A percentile compares a stretch with the other conserved stretches of the same genome.
Conservation (phyloP, 2,113 vertebrate genomes). For the Eudyptes chrysolophus region DNA sequence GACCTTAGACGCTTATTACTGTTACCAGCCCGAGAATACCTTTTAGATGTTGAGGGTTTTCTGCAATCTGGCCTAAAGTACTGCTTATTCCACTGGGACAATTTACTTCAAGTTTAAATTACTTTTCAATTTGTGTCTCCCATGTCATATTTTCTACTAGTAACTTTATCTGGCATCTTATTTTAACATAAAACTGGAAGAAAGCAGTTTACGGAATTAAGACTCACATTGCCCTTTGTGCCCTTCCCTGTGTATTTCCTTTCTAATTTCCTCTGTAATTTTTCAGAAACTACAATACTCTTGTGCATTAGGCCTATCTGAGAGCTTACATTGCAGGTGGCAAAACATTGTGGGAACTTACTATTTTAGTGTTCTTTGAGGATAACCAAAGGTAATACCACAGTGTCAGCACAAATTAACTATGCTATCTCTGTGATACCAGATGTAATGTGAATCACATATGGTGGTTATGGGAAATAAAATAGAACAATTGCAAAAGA, state of each 20-base stretch:
- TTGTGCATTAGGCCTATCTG: neutral
- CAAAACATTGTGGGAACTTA: neutral
- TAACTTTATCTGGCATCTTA: slow-evolving; percentile 38
- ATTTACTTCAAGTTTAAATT: slow-evolving; percentile 43
- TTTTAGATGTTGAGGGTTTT: neutral
- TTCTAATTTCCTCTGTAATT: neutral
- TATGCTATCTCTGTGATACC: neutral
- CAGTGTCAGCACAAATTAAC: neutral
- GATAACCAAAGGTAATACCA: neutral
- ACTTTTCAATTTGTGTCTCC: slow-evolving; percentile 23
- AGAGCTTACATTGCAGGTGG: neutral
- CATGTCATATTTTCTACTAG: neutral
- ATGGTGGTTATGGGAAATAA: neutral
- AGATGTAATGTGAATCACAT: neutral
- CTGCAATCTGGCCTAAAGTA: neutral
- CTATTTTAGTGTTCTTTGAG: neutral
- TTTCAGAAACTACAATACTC: neutral
- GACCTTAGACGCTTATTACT: neutral
- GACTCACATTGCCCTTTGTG: neutral
- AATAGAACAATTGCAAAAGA: neutral
- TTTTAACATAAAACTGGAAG: slow-evolving; percentile 6
- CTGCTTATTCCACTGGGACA: neutral
- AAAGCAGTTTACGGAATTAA: slow-evolving; percentile 32
- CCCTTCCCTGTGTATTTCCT: neutral
- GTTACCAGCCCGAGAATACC: neutral